Conservation (phyloP, 2,113 vertebrate genomes). For the Abramis brama region DNA sequence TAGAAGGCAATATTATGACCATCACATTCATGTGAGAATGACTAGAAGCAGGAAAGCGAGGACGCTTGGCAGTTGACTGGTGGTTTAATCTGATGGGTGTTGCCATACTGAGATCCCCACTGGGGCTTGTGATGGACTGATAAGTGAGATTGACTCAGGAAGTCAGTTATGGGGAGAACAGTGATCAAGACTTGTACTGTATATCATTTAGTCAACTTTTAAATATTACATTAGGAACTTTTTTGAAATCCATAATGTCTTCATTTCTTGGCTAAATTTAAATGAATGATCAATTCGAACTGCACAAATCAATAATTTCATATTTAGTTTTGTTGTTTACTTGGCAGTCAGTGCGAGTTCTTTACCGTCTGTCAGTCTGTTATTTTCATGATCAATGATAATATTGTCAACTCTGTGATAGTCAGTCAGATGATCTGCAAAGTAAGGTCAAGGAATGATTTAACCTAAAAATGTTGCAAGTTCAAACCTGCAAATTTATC, state of each 20-base stretch:
- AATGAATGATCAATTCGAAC: not conserved
- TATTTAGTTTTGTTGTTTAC: not conserved
- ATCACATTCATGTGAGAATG: conserved; percentile 31
- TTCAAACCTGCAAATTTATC: not conserved
- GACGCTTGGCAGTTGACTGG: conserved; percentile 40
- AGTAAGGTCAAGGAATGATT: not conserved
- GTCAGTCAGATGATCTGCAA: not conserved
- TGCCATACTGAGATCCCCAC: conserved; percentile 39
- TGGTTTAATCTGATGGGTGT: conserved; percentile 50
- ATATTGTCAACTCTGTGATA: not conserved
- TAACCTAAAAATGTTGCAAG: not conserved
- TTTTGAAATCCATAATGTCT: not conserved
- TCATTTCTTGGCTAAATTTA: not conserved
- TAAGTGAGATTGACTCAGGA: conserved; percentile 58
- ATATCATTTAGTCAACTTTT: not conserved
- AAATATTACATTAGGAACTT: conserved; percentile 1
- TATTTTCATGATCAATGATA: not conserved
- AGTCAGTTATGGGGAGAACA: conserved; percentile 5
- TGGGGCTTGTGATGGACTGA: conserved; percentile 56
- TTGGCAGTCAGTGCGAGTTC: not conserved
- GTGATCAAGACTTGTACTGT: not conserved
- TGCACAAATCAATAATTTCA: conserved; percentile 2
- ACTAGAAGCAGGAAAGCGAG: conserved; percentile 46
- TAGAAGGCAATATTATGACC: conserved; percentile 7
- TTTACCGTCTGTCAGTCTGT: not conserved